These are phyloP conservation scores for Bombyx mori DNA, from an alignment of 1,140 invertebrate species.

Conservation along the genomic window ASM3026992v2 NC_085111.1:15759501-15760000, in stretches of 20 bases:
- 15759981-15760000: too few species aligned
- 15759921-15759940: too few species aligned
- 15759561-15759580: neutral
- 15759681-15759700: slow-evolving; percentile 3
- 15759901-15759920: too few species aligned
- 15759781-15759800: slow-evolving; percentile 4
- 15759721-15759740: slow-evolving; percentile 3
- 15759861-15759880: too few species aligned
- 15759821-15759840: too few species aligned
- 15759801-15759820: slow-evolving; percentile 4
- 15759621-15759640: slow-evolving; percentile 3
- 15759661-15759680: slow-evolving; percentile 1
- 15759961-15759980: too few species aligned
- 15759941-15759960: too few species aligned
- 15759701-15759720: slow-evolving; percentile 2
- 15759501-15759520: too few species aligned
- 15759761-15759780: slow-evolving; percentile 10
- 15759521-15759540: neutral
- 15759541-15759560: neutral
- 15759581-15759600: neutral
- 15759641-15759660: neutral
- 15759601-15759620: too few species aligned
- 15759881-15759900: too few species aligned
- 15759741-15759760: slow-evolving; percentile 2
- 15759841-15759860: too few species aligned